Conservation (phyloP, 2,888 invertebrate genomes). For the Pyrochroa serraticornis region DNA sequence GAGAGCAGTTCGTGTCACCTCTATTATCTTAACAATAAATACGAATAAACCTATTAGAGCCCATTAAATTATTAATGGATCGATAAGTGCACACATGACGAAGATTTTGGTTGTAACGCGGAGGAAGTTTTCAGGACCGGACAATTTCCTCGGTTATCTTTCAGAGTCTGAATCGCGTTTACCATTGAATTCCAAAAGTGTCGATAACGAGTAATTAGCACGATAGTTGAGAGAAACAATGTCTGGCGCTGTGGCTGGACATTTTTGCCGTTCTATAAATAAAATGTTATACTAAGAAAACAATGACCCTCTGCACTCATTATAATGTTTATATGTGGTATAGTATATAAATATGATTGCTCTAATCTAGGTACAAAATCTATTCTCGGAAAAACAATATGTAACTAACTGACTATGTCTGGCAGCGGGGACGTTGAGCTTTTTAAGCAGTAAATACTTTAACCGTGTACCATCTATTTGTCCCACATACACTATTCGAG, state of each 20-base stretch:
- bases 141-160: too few relatives aligned
- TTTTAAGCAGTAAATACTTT: neutral
- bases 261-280: conserved; percentile 43
- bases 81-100: neutral
- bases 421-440: conserved; percentile 4
- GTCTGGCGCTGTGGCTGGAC: conserved; percentile 42
- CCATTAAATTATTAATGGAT: conserved; percentile 12
- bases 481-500: too few relatives aligned
- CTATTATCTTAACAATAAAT: conserved; percentile 13
- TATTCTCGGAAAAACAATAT: conserved; percentile 37
- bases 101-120: neutral
- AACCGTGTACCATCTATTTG: too few relatives aligned
- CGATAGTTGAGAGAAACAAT: neutral
- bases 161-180: too few relatives aligned
- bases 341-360: conserved; percentile 29
- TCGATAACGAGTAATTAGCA: too few relatives aligned
- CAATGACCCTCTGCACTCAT: conserved; percentile 50
- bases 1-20: conserved; percentile 8
- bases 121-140: too few relatives aligned
- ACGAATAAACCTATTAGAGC: conserved; percentile 9
- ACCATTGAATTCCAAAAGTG: too few relatives aligned
- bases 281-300: conserved; percentile 39
- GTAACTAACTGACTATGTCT: neutral
- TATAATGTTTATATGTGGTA: conserved; percentile 45
- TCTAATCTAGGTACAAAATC: conserved; percentile 36